Evolutionary conservation across 1,140 invertebrate species (phyloP).

Genomic region (Diuraphis noxia): DNA sequence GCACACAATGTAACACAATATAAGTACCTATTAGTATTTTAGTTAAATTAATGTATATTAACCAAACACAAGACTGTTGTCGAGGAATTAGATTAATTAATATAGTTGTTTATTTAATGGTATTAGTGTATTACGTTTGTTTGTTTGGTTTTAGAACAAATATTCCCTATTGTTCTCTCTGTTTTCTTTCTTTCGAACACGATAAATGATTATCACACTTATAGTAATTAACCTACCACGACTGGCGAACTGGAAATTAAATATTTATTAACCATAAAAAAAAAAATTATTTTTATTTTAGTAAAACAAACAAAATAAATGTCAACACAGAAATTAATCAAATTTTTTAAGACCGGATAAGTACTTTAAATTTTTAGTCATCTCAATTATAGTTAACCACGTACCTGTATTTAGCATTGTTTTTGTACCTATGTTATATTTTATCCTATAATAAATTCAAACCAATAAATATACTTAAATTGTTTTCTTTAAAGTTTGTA

Average conservation of each 20-base stretch:
- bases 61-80: not conserved
- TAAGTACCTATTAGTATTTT: too few species aligned
- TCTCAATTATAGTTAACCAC: not conserved
- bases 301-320: not conserved
- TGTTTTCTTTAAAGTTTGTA: not conserved
- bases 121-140: too few species aligned
- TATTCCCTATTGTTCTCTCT: not conserved
- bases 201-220: not conserved
- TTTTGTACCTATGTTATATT: too few species aligned
- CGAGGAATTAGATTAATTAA: not conserved
- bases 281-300: not conserved
- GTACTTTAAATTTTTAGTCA: not conserved
- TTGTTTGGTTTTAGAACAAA: not conserved
- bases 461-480: not conserved
- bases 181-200: not conserved
- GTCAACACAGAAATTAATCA: not conserved
- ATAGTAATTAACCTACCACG: not conserved
- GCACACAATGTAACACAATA: not conserved
- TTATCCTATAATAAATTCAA: not conserved
- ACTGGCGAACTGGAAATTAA: not conserved
- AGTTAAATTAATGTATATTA: not conserved
- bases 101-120: not conserved
- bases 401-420: too few species aligned
- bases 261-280: not conserved
- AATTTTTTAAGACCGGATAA: not conserved